These are phyloP conservation scores for Harmothoe impar DNA, from an alignment of 2,888 invertebrate species.

Conservation along the genomic window DNA sequence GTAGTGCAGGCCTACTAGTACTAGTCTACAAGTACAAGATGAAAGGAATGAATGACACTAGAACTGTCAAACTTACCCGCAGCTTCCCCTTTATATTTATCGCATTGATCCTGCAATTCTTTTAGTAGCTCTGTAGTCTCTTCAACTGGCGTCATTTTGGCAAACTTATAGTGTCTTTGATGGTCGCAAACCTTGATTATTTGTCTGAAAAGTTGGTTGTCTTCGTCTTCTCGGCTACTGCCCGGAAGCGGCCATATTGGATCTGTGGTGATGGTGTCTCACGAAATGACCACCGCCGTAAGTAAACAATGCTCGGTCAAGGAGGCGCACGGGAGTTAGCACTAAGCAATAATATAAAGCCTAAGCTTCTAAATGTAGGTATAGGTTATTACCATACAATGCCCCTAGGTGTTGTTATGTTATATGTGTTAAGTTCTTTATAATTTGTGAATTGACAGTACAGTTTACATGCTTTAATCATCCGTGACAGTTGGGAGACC, in stretches of 20 bases:
- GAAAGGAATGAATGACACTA: too few relatives aligned
- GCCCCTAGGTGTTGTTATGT: too few relatives aligned
- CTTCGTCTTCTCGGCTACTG: not conserved
- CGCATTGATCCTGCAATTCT: conserved; percentile 1
- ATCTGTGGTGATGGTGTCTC: conserved; percentile 6
- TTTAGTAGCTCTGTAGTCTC: conserved; percentile 4
- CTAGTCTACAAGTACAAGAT: too few relatives aligned
- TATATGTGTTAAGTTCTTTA: too few relatives aligned
- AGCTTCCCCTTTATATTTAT: conserved; percentile 28
- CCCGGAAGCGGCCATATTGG: conserved; percentile 47
- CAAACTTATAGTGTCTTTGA: not conserved
- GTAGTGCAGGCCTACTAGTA: too few relatives aligned
- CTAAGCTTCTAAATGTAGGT: too few relatives aligned
- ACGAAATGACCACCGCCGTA: not conserved
- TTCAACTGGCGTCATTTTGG: not conserved
- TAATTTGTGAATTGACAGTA: too few relatives aligned
- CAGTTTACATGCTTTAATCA: too few relatives aligned
- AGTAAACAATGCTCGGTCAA: conserved; percentile 29
- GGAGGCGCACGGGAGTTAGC: too few relatives aligned
- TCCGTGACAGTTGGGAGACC: too few relatives aligned
- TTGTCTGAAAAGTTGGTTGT: not conserved
- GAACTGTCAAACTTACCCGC: conserved; percentile 7
- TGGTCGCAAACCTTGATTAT: not conserved
- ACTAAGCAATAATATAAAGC: too few relatives aligned
- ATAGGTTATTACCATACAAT: too few relatives aligned